Conservation (phyloP, 2,797 vertebrate species). For the Sciaenops ocellatus region DNA sequence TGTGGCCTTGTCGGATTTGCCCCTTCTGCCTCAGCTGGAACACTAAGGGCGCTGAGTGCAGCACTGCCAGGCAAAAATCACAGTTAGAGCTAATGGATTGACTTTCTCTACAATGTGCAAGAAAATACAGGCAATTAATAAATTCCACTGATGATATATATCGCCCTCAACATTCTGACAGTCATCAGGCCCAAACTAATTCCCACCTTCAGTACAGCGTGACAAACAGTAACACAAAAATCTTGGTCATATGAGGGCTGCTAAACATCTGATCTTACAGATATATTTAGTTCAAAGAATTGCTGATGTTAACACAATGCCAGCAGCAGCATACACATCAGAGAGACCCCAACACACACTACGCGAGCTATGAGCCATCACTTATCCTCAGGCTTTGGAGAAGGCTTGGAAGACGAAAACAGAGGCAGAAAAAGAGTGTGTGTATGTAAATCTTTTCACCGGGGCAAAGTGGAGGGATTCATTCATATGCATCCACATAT, state of each 20-base stretch:
- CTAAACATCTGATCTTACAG: conserved; percentile 14
- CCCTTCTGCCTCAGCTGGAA: conserved; percentile 39
- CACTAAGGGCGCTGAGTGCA: conserved; percentile 33
- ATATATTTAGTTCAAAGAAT: conserved; percentile 40
- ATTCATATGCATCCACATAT: conserved; percentile 42
- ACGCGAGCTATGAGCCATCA: conserved; percentile 28
- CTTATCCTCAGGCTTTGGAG: conserved; percentile 45
- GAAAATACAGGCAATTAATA: conserved; percentile 18
- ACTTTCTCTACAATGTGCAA: neutral
- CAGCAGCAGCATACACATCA: conserved; percentile 17
- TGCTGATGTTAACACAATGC: conserved; percentile 35
- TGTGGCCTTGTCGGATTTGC: conserved; percentile 43
- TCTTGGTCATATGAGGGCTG: conserved; percentile 3
- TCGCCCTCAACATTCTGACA: conserved; percentile 3
- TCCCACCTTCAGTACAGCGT: neutral
- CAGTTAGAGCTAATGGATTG: conserved; percentile 30
- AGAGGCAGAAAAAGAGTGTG: conserved; percentile 15
- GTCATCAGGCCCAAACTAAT: conserved; percentile 16
- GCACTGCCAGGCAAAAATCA: conserved; percentile 2
- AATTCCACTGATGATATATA: neutral
- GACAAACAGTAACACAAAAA: neutral
- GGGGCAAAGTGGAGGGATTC: conserved; percentile 26
- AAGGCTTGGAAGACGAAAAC: conserved; percentile 18
- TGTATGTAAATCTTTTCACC: conserved; percentile 12
- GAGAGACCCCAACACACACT: conserved; percentile 11